Conservation (phyloP, 1,140 invertebrate genomes). For the Bombus waltoni region DNA sequence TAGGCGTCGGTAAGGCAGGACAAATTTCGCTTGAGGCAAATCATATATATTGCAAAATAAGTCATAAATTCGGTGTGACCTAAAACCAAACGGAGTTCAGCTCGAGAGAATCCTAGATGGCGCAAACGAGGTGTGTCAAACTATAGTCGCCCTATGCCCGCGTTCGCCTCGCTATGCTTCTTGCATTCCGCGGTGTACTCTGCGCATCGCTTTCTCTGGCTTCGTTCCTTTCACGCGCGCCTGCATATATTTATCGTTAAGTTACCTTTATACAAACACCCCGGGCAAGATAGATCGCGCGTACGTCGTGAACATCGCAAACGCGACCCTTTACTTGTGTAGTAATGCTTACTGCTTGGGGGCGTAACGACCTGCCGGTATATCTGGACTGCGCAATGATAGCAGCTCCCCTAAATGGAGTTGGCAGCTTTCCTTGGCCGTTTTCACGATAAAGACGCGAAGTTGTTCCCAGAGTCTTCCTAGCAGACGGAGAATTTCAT, state of each 20-base stretch:
- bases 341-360: conserved; percentile 18
- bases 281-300: conserved; percentile 54
- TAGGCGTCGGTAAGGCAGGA: rapidly evolving
- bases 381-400: conserved; percentile 62
- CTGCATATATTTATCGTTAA: conserved; percentile 54
- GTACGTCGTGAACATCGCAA: conserved; percentile 27
- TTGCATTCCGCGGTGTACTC: neutral
- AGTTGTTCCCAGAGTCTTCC: conserved; percentile 32
- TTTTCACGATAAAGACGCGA: conserved; percentile 63
- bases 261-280: conserved; percentile 56
- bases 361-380: conserved; percentile 54
- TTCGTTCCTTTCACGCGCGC: neutral
- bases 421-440: conserved; percentile 53
- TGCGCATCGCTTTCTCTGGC: too few species aligned
- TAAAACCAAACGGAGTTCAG: too few species aligned
- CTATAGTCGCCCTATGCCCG: neutral
- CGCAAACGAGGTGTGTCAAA: neutral
- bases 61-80: too few species aligned
- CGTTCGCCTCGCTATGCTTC: neutral
- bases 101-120: neutral
- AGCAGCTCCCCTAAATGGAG: conserved; percentile 50
- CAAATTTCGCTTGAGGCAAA: too few species aligned
- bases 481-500: conserved; percentile 66
- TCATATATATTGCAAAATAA: too few species aligned
- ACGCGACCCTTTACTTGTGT: conserved; percentile 30